Percentiles rank a stretch among this genome's conserved stretches.
Conservation (phyloP, 2,888 invertebrate genomes). For the Leucophora obtusa region DNA sequence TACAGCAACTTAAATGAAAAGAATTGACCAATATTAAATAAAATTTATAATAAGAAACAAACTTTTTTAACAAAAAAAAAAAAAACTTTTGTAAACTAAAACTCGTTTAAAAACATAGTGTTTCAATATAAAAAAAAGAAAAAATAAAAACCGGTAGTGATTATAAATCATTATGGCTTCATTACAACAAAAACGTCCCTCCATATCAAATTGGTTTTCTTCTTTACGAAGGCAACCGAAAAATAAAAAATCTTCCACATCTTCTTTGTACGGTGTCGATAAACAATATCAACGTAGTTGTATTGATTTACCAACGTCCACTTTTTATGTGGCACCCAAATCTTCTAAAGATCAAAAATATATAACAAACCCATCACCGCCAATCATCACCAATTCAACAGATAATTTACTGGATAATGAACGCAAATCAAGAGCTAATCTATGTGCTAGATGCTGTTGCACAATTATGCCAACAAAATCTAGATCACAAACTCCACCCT, state of each 20-base stretch:
- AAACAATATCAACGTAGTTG: constrained; percentile 78
- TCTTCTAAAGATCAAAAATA: constrained; percentile 7
- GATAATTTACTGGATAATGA: constrained; percentile 67
- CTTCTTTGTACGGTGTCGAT: constrained; percentile 66
- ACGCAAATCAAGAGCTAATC: constrained; percentile 62
- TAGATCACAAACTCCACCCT: constrained; percentile 53
- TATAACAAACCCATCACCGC: constrained; percentile 12
- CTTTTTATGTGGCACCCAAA: constrained; percentile 73
- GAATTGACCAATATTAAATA: constrained; percentile 18
- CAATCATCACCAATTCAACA: constrained; percentile 53
- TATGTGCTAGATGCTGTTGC: constrained; percentile 77
- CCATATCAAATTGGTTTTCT: constrained; percentile 89
- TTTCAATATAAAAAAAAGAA: constrained; percentile 18
- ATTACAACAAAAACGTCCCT: constrained; percentile 83
- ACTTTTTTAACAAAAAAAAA: neutral
- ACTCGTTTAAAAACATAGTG: constrained; percentile 29
- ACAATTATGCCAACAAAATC: constrained; percentile 64
- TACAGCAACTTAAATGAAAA: constrained; percentile 30
- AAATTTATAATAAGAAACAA: constrained; percentile 12
- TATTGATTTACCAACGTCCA: constrained; percentile 76
- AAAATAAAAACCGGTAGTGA: constrained; percentile 48
- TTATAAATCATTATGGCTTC: constrained; percentile 69
- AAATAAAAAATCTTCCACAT: constrained; percentile 71
- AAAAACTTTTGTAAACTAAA: constrained; percentile 2
- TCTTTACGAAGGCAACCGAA: constrained; percentile 83